Percentiles rank a stretch among this genome's conserved stretches.
phyloP scores from a whole-genome alignment of 23 tunicate genomes.

The Ciona savignyi region DNA sequence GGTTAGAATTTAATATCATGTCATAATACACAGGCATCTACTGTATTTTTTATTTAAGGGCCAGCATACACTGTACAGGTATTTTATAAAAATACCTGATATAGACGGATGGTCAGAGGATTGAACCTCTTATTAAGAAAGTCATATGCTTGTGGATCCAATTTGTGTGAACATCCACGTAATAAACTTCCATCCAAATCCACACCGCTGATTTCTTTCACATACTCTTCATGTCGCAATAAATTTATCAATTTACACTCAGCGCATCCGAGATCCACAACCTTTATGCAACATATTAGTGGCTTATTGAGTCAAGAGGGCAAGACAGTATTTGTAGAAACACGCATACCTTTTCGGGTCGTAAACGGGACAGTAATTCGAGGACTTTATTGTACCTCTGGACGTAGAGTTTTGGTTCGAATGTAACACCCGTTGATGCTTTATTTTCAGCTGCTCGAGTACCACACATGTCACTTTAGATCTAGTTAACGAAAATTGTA shows the following conservation, averaged over 20 bases:
- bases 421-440: constrained; percentile 1
- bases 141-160: constrained; percentile 30
- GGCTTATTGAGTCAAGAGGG: too few relatives aligned
- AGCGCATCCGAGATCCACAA: constrained; percentile 80
- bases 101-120: constrained; percentile 32
- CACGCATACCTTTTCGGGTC: constrained; percentile 49
- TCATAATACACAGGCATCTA: too few relatives aligned
- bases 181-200: constrained; percentile 33
- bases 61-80: too few relatives aligned
- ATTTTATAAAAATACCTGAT: too few relatives aligned
- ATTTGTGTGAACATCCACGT: constrained; percentile 4
- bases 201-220: constrained; percentile 60
- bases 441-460: too few relatives aligned
- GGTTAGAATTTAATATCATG: too few relatives aligned
- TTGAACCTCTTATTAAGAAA: constrained; percentile 30
- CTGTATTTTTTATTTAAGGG: too few relatives aligned
- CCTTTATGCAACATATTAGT: too few relatives aligned
- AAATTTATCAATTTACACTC: constrained; percentile 52
- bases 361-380: constrained; percentile 7
- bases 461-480: too few relatives aligned
- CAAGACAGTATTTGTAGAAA: too few relatives aligned
- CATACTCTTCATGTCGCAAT: constrained; percentile 28
- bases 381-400: constrained; percentile 42
- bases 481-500: too few relatives aligned
- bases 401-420: constrained; percentile 31